These are phyloP conservation scores for Amphiura filiformis DNA, from an alignment of 35 echinoderm and acorn worm species.

Conservation along the genomic window DNA sequence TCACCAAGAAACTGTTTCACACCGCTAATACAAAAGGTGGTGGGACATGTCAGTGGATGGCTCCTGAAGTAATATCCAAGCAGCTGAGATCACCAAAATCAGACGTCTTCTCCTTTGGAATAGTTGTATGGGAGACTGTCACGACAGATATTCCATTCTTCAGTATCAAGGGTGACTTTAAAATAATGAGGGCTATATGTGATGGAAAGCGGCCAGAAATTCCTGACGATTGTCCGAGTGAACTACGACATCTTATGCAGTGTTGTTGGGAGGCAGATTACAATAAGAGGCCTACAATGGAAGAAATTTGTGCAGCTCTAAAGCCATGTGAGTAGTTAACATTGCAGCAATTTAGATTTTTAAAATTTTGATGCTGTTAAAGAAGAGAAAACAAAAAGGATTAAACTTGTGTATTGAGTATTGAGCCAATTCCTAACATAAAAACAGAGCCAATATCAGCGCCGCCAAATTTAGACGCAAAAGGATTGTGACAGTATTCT, in stretches of 20 bases:
- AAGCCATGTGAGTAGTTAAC: no score
- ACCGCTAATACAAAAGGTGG: not conserved
- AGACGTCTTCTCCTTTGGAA: not conserved
- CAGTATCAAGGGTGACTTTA: not conserved
- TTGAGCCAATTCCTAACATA: no score
- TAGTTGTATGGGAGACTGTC: not conserved
- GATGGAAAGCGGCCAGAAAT: not conserved
- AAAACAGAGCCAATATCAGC: no score
- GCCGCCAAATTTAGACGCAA: no score
- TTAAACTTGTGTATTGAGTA: no score
- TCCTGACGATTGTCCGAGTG: not conserved
- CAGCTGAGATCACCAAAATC: not conserved
- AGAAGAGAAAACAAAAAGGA: no score
- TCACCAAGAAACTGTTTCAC: no score
- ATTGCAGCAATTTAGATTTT: no score
- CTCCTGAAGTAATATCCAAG: not conserved
- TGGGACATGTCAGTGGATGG: conserved; percentile 1
- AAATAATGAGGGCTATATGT: not conserved
- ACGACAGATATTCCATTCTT: not conserved
- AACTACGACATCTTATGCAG: not conserved
- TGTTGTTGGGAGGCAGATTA: not conserved
- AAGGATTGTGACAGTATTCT: no score
- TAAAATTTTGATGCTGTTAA: no score
- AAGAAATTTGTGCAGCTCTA: not conserved
- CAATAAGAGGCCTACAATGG: not conserved